phyloP scores from a whole-genome alignment of 2,888 invertebrate genomes.

The Spodoptera picta region DNA sequence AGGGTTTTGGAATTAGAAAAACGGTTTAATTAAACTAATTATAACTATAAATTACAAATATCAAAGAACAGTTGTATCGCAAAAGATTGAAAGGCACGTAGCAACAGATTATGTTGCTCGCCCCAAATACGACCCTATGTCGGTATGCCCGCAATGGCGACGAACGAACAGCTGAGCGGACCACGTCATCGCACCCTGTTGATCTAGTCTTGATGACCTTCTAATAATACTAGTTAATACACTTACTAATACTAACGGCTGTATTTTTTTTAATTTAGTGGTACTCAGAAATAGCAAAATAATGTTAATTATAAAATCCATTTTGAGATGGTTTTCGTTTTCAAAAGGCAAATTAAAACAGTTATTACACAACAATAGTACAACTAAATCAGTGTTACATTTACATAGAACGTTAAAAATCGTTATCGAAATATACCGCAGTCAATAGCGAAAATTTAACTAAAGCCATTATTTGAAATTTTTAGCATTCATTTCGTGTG shows the following conservation, averaged over 20 bases:
- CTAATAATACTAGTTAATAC: slow-evolving; percentile 7
- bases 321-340: too few species aligned
- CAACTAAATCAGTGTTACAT: too few species aligned
- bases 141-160: slow-evolving; percentile 42
- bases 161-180: slow-evolving; percentile 44
- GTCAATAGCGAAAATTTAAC: neutral
- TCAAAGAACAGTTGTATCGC: slow-evolving; percentile 30
- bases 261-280: neutral
- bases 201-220: slow-evolving; percentile 41
- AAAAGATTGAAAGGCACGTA: slow-evolving; percentile 29
- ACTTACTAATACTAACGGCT: slow-evolving; percentile 8
- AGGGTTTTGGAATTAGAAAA: too few species aligned
- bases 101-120: slow-evolving; percentile 51
- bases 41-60: slow-evolving; percentile 18
- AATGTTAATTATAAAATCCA: too few species aligned
- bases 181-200: slow-evolving; percentile 46
- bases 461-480: slow-evolving; percentile 12
- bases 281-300: neutral
- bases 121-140: slow-evolving; percentile 49
- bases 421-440: too few species aligned
- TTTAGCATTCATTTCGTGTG: slow-evolving; percentile 15
- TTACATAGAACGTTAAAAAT: too few species aligned
- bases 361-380: too few species aligned
- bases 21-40: neutral
- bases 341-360: too few species aligned